Base-by-base conservation (phyloP, 2,113 vertebrate species). In the Gobius niger region DNA sequence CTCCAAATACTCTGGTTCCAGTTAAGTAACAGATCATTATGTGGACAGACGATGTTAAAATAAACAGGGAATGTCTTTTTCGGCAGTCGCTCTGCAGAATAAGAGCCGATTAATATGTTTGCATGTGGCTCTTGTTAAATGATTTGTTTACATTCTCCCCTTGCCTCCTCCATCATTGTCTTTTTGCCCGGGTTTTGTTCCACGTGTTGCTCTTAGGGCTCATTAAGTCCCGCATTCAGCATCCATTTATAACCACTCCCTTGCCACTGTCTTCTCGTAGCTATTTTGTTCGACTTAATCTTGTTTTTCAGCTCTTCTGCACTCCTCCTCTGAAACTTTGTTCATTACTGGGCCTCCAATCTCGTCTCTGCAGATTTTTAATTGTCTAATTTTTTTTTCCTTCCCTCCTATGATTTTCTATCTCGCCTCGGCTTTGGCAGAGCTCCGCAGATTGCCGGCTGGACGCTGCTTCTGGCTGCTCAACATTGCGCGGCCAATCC, bases 401-500 rank as follows among this genome's bases (percentile, higher is more conserved):
- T 5, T 18, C 7, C 61, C 51, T 64, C 49, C 16, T 16, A 62
- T 46, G 9, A 52, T 53, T 18, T 57, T 4, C 9, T 52, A 64
- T 83, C 77, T 79, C 82, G 75, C 85, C 69, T 86, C 59, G 42
- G 41, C 7, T 7, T 47, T 82, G 57, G 77, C 73, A 85, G 68
- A 76, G 73, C 78, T 76, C 59, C 73, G 86, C 76, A 77, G 62
- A 79, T 83, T 84, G 77, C 72, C 79, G 70, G 74, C 62, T 81
- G 78, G 78, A 83, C 71, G 57, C 70, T 41, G 59, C 70, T 77
- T 78, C 80, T 77, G 83, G 83, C 70, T 84, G 76, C 82, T 84
- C 76, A 81, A 77, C 73, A 76, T 70, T 8, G 10, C 65, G 60
- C 63, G 75, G 68, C 75, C 73, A 82, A 63, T 70, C 40, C 24